Conservation (phyloP, 37 sponge, comb jelly and placozoan species). For the Ianthella basta region DNA sequence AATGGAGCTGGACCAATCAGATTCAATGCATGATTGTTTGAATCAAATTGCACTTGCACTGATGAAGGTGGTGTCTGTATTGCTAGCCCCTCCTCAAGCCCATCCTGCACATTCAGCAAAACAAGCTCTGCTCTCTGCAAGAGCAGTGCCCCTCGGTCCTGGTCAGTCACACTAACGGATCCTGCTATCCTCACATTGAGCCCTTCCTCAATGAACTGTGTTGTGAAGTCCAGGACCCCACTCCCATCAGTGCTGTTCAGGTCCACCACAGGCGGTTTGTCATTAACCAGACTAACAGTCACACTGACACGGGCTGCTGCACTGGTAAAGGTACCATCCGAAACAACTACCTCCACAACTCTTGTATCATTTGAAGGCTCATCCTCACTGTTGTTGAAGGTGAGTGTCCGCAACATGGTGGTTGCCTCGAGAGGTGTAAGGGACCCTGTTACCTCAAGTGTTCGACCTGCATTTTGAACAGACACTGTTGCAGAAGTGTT, state of each 20-base stretch:
- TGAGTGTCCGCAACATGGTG: conserved; percentile 30
- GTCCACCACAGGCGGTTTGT: conserved; percentile 56
- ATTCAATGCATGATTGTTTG: conserved; percentile 15
- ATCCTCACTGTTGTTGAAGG: conserved; percentile 1
- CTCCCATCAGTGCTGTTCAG: not conserved
- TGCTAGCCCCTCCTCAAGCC: conserved; percentile 25
- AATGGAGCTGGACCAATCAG: conserved; percentile 31
- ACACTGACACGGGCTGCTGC: conserved; percentile 20
- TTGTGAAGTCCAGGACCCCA: not conserved
- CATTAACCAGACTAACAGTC: conserved; percentile 59
- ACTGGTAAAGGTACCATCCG: conserved; percentile 22
- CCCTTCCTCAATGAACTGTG: conserved; percentile 35
- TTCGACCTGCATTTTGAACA: conserved; percentile 20
- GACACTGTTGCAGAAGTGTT: not conserved
- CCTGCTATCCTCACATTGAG: conserved; percentile 31
- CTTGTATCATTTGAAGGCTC: conserved; percentile 4
- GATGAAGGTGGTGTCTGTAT: not conserved
- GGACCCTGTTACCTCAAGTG: conserved; percentile 42
- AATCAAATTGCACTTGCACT: not conserved
- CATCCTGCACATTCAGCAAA: conserved; percentile 39
- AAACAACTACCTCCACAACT: conserved; percentile 20
- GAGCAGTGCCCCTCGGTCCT: conserved; percentile 39
- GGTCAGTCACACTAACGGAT: conserved; percentile 33
- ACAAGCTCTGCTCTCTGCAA: conserved; percentile 28
- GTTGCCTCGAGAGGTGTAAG: conserved; percentile 28